Percentiles rank a stretch among this genome's conserved stretches.
Conservation (phyloP, 2,113 vertebrate species). For the Cnemophilus loriae region DNA sequence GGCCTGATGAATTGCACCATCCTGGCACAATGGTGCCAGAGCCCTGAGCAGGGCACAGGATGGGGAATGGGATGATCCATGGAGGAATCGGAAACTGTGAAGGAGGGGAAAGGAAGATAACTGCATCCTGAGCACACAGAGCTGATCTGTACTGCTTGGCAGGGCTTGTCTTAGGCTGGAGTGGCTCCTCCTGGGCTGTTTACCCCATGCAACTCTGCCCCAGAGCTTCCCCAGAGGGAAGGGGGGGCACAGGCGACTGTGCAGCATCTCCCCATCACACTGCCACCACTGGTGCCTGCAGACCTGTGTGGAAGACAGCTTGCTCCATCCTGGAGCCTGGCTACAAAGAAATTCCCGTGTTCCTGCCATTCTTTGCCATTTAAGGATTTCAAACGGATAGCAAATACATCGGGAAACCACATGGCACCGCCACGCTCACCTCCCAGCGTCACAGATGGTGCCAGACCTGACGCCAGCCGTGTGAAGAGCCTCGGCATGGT, state of each 20-base stretch:
- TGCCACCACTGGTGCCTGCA: background rate
- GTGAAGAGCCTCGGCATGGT: background rate
- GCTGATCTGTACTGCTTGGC: background rate
- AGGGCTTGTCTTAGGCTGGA: background rate
- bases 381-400: background rate
- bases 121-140: background rate
- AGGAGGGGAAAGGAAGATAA: background rate
- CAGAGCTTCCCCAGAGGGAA: background rate
- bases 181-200: background rate
- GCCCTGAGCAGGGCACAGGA: background rate
- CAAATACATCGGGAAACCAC: background rate
- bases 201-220: background rate
- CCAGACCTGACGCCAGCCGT: background rate
- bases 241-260: background rate
- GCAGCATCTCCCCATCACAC: background rate
- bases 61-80: accelerated
- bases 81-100: background rate
- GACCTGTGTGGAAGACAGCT: background rate
- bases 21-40: background rate
- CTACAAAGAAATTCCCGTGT: background rate
- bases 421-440: accelerated
- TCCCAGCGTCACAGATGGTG: background rate
- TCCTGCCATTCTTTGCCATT: background rate
- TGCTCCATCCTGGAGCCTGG: background rate
- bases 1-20: accelerated